Base-by-base conservation (phyloP, 2,888 invertebrate species). In the Drosophila pseudotakahashii region DNA sequence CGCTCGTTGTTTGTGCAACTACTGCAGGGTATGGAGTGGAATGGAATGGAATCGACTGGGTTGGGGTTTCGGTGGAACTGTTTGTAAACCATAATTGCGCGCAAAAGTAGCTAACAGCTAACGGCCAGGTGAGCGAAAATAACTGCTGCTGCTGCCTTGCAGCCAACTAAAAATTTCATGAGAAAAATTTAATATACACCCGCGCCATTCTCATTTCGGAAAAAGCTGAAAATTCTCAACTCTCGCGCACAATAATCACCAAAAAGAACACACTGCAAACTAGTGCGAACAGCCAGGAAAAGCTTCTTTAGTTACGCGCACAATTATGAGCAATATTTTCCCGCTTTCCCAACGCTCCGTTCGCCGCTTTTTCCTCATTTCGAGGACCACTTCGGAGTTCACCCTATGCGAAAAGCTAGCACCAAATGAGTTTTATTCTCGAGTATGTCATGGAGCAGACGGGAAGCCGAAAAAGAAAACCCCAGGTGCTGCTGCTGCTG, bases 31-130 rank as follows among this genome's bases (percentile, higher is more conserved):
- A 37, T 6, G 34, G 3, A 36, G 11, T 3, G 34, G 13, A 13
- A 10, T 36, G 34, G 7, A 7, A 30, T 30, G 34, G 34, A 36
- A 54, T 41, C 32, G 34, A 16, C 26, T 26, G 26, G 26, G 26
- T 13, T 32, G 10, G 16, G 34, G 44, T 52, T 69, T 51, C 70
- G 16, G 26, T 16, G 19, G 61, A 70, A 54, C 53, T 88, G 77
- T 81, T 88, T 84, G 82, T 77, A 79, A 82, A 76, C 70, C 84
- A 78, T 85, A 88, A 88, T 88, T 88, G 77, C 67, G 76, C 64
- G 61, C 85, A 52, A 79, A 79, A 84, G 71, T 81, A 81, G 67
- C 79, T 79, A 60, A 70, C 62, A 61, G 70, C 77, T 77, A 60
- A 67, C 62, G 63, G 70, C 26, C 60, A 58, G 76, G 44, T 69